Evolutionary conservation across 2,888 invertebrate species (phyloP).

Genomic region (Kryphioiulus occultus): DNA sequence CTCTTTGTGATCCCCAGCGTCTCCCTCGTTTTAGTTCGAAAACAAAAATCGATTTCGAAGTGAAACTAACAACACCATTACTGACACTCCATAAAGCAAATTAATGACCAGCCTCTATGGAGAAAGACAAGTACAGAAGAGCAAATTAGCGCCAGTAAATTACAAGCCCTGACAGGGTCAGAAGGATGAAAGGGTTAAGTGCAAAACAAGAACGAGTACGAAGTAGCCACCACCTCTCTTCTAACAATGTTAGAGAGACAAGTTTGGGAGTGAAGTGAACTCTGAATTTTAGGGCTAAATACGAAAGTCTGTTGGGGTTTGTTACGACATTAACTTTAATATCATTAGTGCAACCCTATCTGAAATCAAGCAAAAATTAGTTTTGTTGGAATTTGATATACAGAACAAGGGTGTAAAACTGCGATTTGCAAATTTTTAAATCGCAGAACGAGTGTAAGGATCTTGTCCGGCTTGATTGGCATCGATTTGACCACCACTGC

Average conservation of each 20-base stretch:
- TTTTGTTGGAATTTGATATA: no score
- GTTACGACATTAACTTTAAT: no score
- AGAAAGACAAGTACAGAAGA: not conserved
- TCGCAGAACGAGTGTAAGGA: no score
- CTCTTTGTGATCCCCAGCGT: not conserved
- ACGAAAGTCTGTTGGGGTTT: no score
- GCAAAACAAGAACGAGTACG: not conserved
- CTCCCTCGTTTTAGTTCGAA: not conserved
- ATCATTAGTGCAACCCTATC: no score
- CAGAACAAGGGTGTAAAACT: no score
- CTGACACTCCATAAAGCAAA: constrained; percentile 41
- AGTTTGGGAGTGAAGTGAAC: not conserved
- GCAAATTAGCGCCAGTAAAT: constrained; percentile 35
- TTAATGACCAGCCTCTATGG: constrained; percentile 3
- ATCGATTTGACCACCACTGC: no score
- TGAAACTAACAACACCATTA: constrained; percentile 40
- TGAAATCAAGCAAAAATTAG: no score
- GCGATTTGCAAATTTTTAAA: no score
- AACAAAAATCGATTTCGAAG: constrained; percentile 33
- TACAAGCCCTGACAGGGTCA: not conserved
- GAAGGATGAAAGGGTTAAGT: not conserved
- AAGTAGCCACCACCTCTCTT: not conserved
- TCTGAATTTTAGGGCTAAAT: not conserved
- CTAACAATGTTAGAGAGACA: not conserved
- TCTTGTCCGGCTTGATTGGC: no score